Conservation (phyloP, 2,113 vertebrate species). For the Psittacula cyanocephala region DNA sequence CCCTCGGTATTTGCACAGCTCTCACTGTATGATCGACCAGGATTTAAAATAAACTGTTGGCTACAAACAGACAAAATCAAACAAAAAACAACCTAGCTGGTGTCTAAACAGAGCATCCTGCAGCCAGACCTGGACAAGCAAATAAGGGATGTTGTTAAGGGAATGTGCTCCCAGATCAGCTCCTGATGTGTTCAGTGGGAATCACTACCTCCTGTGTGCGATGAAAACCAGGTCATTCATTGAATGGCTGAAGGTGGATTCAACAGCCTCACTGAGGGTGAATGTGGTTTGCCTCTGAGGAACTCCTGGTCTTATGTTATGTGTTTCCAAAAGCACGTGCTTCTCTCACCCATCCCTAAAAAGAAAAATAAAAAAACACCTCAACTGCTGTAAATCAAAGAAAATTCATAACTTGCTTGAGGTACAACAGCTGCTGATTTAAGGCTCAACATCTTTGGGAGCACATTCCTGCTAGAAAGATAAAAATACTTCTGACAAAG, state of each 20-base stretch:
- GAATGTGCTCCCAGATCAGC: not conserved
- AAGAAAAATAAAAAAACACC: constrained; percentile 35
- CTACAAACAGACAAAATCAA: not conserved
- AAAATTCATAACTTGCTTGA: constrained; percentile 77
- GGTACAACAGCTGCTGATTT: constrained; percentile 80
- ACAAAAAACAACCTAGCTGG: not conserved
- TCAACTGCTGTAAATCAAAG: constrained; percentile 71
- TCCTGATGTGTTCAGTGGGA: not conserved
- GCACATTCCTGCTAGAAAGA: constrained; percentile 64
- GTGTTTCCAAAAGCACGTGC: constrained; percentile 27
- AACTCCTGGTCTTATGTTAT: constrained; percentile 13
- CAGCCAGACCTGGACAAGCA: not conserved
- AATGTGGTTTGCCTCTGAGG: not conserved
- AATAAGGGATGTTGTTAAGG: not conserved
- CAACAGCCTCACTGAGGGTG: not conserved
- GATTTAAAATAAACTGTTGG: not conserved
- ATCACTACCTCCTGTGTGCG: not conserved
- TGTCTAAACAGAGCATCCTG: not conserved
- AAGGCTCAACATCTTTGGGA: constrained; percentile 71
- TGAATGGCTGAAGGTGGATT: not conserved
- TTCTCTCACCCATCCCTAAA: not conserved
- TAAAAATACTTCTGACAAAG: constrained; percentile 74
- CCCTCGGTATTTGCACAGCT: not conserved
- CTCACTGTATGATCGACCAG: not conserved
- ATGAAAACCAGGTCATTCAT: not conserved